phyloP scores from a whole-genome alignment of 2,113 vertebrate species.

The Sinocyclocheilus anshuiensis region DNA sequence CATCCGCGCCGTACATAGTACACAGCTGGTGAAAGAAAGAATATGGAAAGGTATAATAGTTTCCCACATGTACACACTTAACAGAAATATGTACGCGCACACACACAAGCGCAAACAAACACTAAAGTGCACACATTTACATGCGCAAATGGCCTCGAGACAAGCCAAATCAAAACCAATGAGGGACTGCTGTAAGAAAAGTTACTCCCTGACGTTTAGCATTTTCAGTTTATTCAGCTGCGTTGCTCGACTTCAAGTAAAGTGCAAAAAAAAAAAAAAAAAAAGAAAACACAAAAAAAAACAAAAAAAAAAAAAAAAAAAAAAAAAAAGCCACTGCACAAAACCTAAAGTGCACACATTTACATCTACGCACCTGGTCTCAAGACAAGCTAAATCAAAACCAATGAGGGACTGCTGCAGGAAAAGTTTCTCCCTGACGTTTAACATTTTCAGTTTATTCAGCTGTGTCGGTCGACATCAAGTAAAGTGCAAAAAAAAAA shows the following conservation, averaged over 20 bases:
- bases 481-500: conserved; percentile 25
- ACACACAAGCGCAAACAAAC: conserved; percentile 22
- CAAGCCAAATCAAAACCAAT: conserved; percentile 46
- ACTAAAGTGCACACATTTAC: conserved; percentile 2
- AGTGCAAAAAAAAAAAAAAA: neutral
- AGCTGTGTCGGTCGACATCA: neutral
- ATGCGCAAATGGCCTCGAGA: conserved; percentile 27
- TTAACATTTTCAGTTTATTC: conserved; percentile 44
- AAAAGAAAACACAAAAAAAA: too few relatives aligned
- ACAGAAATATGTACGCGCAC: neutral
- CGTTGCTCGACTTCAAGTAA: conserved; percentile 13
- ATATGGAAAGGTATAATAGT: conserved; percentile 32
- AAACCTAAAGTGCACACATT: neutral
- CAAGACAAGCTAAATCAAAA: conserved; percentile 48
- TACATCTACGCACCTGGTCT: conserved; percentile 8
- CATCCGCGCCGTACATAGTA: conserved; percentile 35
- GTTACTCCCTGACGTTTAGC: conserved; percentile 42
- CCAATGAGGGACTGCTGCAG: conserved; percentile 26
- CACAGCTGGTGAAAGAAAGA: conserved; percentile 39
- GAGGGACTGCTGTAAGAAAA: conserved; percentile 36
- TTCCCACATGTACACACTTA: conserved; percentile 6
- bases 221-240: conserved; percentile 41
- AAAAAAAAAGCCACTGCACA: too few relatives aligned
- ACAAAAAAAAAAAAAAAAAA: too few relatives aligned
- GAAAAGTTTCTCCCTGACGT: conserved; percentile 40